A percentile compares a stretch with the other conserved stretches of the same genome.
Evolutionary conservation across 92 coral and sea anemone genomes (phyloP).

Genomic region (Metridium senile): DNA sequence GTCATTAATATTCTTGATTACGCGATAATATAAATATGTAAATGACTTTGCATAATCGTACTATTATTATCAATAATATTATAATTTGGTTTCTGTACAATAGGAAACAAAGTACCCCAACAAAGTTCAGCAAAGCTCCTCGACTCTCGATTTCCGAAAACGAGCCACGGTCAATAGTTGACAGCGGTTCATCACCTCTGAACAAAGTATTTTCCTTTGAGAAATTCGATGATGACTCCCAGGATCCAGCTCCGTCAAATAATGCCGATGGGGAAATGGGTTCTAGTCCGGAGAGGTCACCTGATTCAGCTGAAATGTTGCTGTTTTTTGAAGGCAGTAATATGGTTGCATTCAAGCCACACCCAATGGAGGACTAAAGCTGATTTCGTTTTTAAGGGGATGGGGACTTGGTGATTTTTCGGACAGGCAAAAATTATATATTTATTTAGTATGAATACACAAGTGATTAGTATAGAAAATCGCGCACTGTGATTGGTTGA

Average conservation of each 20-base stretch:
- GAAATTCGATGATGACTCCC: not conserved
- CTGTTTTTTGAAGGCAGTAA: conserved; percentile 65
- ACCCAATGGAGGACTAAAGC: no score
- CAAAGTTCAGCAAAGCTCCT: conserved; percentile 78
- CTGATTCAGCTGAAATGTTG: conserved; percentile 29
- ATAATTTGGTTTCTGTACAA: not conserved
- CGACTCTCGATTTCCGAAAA: conserved; percentile 27
- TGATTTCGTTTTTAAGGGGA: no score
- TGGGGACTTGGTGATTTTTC: no score
- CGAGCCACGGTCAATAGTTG: conserved; percentile 37
- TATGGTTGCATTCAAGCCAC: conserved; percentile 70
- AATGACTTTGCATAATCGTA: not conserved
- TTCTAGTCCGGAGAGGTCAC: conserved; percentile 14
- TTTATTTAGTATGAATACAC: no score
- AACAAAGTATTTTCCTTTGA: conserved; percentile 8
- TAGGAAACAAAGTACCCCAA: conserved; percentile 89
- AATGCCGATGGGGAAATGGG: conserved; percentile 26
- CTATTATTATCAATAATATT: not conserved
- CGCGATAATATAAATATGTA: no score
- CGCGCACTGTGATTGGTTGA: no score
- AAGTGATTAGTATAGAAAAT: no score
- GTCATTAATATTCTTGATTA: no score
- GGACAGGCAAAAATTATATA: no score
- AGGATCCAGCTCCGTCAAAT: conserved; percentile 19
- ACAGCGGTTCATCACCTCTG: conserved; percentile 49